Evolutionary conservation across 1,140 invertebrate species (phyloP).

Genomic region (Drosophila sulfurigaster): DNA sequence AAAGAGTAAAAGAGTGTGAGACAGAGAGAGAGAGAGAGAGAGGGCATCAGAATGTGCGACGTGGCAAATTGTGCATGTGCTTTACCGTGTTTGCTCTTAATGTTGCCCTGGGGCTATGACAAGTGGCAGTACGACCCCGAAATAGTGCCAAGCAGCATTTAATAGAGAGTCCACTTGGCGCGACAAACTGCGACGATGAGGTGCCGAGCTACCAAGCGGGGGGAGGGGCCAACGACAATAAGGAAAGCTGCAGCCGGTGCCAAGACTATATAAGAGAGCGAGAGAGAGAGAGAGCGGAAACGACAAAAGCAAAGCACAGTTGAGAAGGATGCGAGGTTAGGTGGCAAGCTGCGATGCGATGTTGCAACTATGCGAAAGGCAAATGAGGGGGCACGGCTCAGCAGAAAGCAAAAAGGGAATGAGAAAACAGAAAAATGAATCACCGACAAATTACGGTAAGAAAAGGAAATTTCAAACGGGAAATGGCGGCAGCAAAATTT

Average conservation of each 20-base stretch:
- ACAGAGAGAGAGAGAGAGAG: neutral
- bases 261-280: neutral
- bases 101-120: slow-evolving; percentile 44
- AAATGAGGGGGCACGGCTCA: slow-evolving; percentile 9
- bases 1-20: neutral
- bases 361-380: slow-evolving; percentile 22
- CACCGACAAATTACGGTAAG: slow-evolving; percentile 77
- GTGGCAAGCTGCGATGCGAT: neutral
- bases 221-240: slow-evolving; percentile 7
- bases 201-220: too few species aligned
- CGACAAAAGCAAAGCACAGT: neutral
- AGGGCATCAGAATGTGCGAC: slow-evolving; percentile 9
- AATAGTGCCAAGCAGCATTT: slow-evolving; percentile 65
- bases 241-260: slow-evolving; percentile 18
- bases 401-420: slow-evolving; percentile 7
- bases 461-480: slow-evolving; percentile 63
- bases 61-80: slow-evolving; percentile 17
- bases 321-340: neutral
- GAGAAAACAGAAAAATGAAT: slow-evolving; percentile 65
- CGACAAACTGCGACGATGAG: neutral
- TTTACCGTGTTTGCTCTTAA: slow-evolving; percentile 39
- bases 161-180: slow-evolving; percentile 43
- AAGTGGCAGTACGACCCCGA: slow-evolving; percentile 23
- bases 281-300: slow-evolving; percentile 1
- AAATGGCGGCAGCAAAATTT: slow-evolving; percentile 73